Evolutionary conservation across 2,113 vertebrate species (phyloP).

Genomic region (Herpailurus yagouaroundi): DNA sequence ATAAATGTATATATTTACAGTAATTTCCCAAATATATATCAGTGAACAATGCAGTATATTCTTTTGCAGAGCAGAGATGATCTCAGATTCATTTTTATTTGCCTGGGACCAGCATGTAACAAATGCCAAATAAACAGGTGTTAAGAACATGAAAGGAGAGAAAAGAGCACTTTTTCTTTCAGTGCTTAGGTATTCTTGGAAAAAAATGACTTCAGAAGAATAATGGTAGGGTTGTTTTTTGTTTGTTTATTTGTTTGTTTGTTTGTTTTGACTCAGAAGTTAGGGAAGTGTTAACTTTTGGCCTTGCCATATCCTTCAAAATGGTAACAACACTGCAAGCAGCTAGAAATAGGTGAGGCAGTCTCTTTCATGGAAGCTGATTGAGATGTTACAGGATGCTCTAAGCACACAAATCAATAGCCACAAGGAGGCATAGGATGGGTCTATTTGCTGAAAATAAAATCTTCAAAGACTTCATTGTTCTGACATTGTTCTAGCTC

Average conservation of each 20-base stretch:
- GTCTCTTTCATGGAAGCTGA: not conserved
- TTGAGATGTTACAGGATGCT: not conserved
- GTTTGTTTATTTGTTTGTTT: not conserved
- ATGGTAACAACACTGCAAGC: not conserved
- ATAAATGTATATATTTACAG: not conserved
- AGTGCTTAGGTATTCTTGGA: not conserved
- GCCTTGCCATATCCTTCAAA: not conserved
- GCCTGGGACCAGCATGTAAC: not conserved
- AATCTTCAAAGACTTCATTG: not conserved
- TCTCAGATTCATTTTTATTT: conserved; percentile 33
- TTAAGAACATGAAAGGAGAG: not conserved
- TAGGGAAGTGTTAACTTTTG: not conserved
- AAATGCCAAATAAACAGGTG: not conserved
- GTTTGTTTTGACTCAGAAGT: not conserved
- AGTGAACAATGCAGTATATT: not conserved
- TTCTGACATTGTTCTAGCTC: not conserved
- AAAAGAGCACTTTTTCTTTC: not conserved
- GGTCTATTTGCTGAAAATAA: not conserved
- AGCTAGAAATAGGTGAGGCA: not conserved
- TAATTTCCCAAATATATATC: not conserved
- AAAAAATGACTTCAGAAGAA: not conserved
- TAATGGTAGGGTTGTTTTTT: not conserved
- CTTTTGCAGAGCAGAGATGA: not conserved
- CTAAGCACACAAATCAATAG: not conserved
- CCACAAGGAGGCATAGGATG: not conserved